These are phyloP conservation scores for Drymonia ruficornis DNA, from an alignment of 2,888 invertebrate genomes.

Conservation along the genomic window DNA sequence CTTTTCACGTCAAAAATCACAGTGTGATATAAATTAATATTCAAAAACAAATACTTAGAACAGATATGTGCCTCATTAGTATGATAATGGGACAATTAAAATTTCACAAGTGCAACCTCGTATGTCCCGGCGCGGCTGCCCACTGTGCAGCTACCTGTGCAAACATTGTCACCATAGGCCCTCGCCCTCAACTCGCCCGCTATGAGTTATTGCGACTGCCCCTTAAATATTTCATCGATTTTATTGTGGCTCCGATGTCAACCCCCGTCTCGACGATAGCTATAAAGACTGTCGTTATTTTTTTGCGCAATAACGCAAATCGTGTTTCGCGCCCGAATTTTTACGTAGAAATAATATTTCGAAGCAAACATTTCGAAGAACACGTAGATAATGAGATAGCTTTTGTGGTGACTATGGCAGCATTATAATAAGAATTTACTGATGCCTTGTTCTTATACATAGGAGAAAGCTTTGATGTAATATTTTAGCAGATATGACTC, in stretches of 20 bases:
- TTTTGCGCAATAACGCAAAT: conserved; percentile 65
- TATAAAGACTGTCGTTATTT: conserved; percentile 70
- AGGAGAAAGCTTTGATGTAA: too few relatives aligned
- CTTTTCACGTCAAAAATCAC: background rate
- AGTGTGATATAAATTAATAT: background rate
- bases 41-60: conserved; percentile 7
- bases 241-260: conserved; percentile 84
- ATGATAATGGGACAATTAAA: conserved; percentile 48
- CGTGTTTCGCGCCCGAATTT: conserved; percentile 61
- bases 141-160: conserved; percentile 74
- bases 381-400: conserved; percentile 15
- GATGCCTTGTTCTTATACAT: too few relatives aligned
- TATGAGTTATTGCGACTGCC: conserved; percentile 74
- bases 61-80: conserved; percentile 31
- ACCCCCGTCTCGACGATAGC: conserved; percentile 74
- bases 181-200: conserved; percentile 56
- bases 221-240: conserved; percentile 83
- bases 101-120: conserved; percentile 41
- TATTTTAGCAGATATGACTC: too few relatives aligned
- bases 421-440: too few relatives aligned
- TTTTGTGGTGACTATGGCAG: too few relatives aligned
- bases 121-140: conserved; percentile 48
- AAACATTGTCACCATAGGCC: conserved; percentile 61
- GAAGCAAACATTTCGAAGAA: conserved; percentile 24
- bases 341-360: conserved; percentile 39